Percentiles rank a stretch among this genome's conserved stretches.
Conservation (phyloP, 2,888 invertebrate species). For the Deilephila porcellus region DNA sequence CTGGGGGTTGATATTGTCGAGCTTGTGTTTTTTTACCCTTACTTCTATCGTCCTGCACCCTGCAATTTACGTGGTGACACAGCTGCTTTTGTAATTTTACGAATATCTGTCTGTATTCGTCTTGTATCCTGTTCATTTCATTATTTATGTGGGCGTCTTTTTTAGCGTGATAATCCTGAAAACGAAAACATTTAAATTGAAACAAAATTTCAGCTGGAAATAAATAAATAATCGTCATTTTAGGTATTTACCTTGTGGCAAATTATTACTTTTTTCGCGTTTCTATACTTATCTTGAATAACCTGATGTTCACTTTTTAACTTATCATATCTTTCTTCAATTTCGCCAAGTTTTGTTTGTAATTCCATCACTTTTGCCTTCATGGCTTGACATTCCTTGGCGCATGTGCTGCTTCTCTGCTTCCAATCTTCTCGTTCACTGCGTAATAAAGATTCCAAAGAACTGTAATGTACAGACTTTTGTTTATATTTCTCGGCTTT, state of each 20-base stretch:
- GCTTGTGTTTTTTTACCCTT: conserved; percentile 51
- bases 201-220: too few species aligned
- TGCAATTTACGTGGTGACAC: conserved; percentile 72
- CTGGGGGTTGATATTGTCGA: conserved; percentile 54
- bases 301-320: conserved; percentile 73
- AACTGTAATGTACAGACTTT: conserved; percentile 61
- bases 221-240: background rate
- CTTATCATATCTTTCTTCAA: conserved; percentile 68
- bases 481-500: conserved; percentile 74
- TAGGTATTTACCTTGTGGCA: conserved; percentile 84
- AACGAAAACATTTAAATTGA: background rate
- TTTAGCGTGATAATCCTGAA: conserved; percentile 86
- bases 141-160: conserved; percentile 86
- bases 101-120: conserved; percentile 85
- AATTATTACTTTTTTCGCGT: conserved; percentile 85
- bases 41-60: conserved; percentile 71
- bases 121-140: conserved; percentile 87
- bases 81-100: conserved; percentile 81
- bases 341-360: conserved; percentile 72
- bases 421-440: conserved; percentile 74
- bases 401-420: conserved; percentile 58
- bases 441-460: conserved; percentile 68
- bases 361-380: conserved; percentile 73
- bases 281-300: conserved; percentile 86
- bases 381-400: conserved; percentile 69